Conservation (phyloP, 2,888 invertebrate species). For the Drosophila antonietae region DNA sequence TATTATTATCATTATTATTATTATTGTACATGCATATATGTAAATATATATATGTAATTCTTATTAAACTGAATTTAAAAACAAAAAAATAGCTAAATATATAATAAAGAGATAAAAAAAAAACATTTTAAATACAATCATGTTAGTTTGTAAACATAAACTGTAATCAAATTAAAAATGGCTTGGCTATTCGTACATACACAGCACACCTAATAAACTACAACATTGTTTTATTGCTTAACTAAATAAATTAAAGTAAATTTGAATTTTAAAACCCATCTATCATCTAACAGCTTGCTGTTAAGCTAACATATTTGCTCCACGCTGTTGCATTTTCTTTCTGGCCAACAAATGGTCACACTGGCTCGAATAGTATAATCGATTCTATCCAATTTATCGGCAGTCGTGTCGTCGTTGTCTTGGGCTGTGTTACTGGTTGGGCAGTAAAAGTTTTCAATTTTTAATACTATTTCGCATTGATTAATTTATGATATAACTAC, state of each 20-base stretch:
- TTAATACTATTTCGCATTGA: conserved; percentile 65
- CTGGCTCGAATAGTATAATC: conserved; percentile 17
- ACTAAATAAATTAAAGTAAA: background rate
- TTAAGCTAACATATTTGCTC: conserved; percentile 16
- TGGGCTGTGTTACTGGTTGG: conserved; percentile 68
- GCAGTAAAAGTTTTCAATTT: conserved; percentile 63
- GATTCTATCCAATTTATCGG: conserved; percentile 16
- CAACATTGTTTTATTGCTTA: conserved; percentile 14
- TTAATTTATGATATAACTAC: conserved; percentile 61
- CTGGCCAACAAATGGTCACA: conserved; percentile 19
- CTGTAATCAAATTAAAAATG: conserved; percentile 77
- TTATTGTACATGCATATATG: conserved; percentile 44
- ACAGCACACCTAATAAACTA: conserved; percentile 30
- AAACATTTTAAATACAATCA: conserved; percentile 78
- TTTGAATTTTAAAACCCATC: background rate
- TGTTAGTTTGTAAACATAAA: conserved; percentile 69
- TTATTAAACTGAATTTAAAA: conserved; percentile 44
- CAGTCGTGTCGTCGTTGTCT: conserved; percentile 75
- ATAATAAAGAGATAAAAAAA: conserved; percentile 54
- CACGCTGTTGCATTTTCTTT: background rate
- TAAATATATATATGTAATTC: conserved; percentile 44
- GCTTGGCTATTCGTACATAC: conserved; percentile 77
- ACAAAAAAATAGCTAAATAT: conserved; percentile 67
- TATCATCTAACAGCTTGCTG: conserved; percentile 12
- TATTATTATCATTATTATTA: conserved; percentile 35